These are phyloP conservation scores for Danio tinwini DNA, from an alignment of 2,797 vertebrate genomes.

Conservation along the genomic window DNA sequence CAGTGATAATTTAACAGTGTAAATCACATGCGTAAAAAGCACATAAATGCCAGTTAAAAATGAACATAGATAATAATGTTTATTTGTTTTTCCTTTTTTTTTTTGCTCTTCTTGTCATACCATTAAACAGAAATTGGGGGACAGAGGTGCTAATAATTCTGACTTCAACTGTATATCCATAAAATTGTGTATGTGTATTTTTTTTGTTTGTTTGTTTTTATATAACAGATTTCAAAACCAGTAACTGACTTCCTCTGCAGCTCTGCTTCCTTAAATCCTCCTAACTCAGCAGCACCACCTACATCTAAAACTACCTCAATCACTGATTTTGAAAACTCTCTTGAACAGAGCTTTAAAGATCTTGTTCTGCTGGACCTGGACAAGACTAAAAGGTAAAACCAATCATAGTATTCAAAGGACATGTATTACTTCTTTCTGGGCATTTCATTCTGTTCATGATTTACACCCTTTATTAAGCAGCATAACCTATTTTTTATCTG, in stretches of 20 bases:
- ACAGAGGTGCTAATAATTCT: too few relatives aligned
- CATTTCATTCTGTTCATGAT: too few relatives aligned
- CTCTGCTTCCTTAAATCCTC: conserved; percentile 65
- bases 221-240: conserved; percentile 73
- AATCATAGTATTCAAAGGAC: too few relatives aligned
- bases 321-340: conserved; percentile 23
- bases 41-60: too few relatives aligned
- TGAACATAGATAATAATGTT: too few relatives aligned
- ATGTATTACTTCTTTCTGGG: too few relatives aligned
- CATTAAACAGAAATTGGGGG: too few relatives aligned
- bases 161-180: too few relatives aligned
- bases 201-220: conserved; percentile 8
- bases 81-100: too few relatives aligned
- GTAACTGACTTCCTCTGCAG: conserved; percentile 79
- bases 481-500: neutral
- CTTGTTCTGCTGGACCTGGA: conserved; percentile 83
- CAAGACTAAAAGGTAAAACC: conserved; percentile 80
- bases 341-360: conserved; percentile 73
- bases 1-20: too few relatives aligned
- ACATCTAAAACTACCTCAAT: conserved; percentile 63
- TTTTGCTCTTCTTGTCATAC: too few relatives aligned
- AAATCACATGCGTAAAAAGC: too few relatives aligned
- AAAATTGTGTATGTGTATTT: neutral
- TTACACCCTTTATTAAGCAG: neutral
- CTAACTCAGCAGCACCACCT: conserved; percentile 68